Conservation (phyloP, 2,113 vertebrate genomes). For the Deroptyus accipitrinus region DNA sequence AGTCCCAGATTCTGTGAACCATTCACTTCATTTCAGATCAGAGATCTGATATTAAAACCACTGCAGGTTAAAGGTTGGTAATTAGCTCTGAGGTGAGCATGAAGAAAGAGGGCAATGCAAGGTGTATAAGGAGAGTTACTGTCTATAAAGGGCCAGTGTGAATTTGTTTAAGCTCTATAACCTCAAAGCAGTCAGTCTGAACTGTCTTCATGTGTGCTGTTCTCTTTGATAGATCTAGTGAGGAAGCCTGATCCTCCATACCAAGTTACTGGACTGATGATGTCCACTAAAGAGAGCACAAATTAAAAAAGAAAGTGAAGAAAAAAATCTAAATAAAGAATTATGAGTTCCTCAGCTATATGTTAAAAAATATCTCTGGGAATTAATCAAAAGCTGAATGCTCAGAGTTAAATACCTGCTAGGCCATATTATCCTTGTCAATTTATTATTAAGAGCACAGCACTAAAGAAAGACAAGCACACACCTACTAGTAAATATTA, state of each 20-base stretch:
- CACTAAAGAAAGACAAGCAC: background rate
- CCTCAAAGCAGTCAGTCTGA: background rate
- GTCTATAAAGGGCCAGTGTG: background rate
- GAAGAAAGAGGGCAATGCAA: background rate
- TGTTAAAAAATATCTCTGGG: background rate
- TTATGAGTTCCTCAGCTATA: background rate
- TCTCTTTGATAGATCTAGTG: background rate
- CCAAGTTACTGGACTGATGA: background rate
- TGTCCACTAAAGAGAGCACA: background rate
- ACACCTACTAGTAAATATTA: background rate
- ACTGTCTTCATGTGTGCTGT: background rate
- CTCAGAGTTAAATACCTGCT: background rate
- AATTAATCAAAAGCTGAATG: background rate
- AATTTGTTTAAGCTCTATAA: conserved; percentile 5
- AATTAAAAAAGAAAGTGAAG: background rate
- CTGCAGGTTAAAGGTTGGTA: background rate
- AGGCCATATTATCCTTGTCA: background rate
- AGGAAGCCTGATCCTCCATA: background rate
- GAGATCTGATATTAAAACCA: background rate
- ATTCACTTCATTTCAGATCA: background rate
- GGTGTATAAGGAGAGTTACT: background rate
- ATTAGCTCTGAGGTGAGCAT: background rate
- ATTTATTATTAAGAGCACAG: background rate
- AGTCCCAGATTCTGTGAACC: background rate
- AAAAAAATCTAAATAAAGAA: background rate